Percentiles rank a stretch among this genome's conserved stretches.
These are phyloP conservation scores for Cheilosia urbana DNA, from an alignment of 2,888 invertebrate species.

Conservation along the genomic window DNA sequence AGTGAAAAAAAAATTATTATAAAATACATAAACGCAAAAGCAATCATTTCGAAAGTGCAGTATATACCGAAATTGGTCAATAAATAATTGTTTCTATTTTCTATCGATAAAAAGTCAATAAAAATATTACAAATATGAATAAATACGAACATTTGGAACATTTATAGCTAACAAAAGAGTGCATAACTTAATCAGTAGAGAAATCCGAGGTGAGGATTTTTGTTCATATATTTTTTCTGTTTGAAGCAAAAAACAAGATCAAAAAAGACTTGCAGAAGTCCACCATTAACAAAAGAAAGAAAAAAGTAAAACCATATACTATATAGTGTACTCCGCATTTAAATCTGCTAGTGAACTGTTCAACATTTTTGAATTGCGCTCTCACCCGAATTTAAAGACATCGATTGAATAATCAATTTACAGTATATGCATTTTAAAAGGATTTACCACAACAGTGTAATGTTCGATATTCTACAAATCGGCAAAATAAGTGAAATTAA, in stretches of 20 bases:
- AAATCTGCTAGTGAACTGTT: conserved; percentile 8
- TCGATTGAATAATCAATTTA: conserved; percentile 48
- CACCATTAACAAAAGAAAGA: not conserved
- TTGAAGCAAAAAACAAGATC: conserved; percentile 4
- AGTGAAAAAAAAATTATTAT: conserved; percentile 8
- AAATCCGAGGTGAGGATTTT: conserved; percentile 41
- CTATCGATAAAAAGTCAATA: conserved; percentile 13
- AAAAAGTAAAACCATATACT: not conserved
- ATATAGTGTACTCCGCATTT: conserved; percentile 6
- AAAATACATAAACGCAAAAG: conserved; percentile 18
- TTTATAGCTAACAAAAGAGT: conserved; percentile 57
- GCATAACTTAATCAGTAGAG: conserved; percentile 48
- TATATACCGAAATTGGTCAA: not conserved
- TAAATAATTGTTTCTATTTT: conserved; percentile 28
- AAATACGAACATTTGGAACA: conserved; percentile 61
- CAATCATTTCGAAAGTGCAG: conserved; percentile 14
- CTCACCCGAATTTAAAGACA: not conserved
- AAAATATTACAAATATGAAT: conserved; percentile 63
- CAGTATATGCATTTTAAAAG: conserved; percentile 31
- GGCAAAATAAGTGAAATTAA: conserved; percentile 77
- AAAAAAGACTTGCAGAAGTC: conserved; percentile 10
- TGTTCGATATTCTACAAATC: conserved; percentile 65
- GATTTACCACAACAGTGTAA: conserved; percentile 59
- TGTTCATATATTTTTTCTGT: conserved; percentile 46
- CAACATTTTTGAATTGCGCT: conserved; percentile 16